These are phyloP conservation scores for Lithobates pipiens DNA, from an alignment of 2,797 vertebrate species.

Conservation along the genomic window DNA sequence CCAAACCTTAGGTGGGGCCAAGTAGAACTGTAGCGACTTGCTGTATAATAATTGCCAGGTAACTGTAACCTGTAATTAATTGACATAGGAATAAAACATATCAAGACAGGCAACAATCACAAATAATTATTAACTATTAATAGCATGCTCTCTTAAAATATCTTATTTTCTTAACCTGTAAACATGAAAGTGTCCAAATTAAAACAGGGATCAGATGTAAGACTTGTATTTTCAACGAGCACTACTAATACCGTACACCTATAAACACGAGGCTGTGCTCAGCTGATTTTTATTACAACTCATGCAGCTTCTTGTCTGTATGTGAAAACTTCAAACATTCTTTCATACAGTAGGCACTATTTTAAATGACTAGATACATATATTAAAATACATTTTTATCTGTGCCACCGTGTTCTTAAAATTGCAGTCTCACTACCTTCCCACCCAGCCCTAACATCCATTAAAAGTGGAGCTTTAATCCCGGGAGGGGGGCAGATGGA, in stretches of 20 bases:
- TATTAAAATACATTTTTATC: too few species aligned
- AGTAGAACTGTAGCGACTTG: constrained; percentile 65
- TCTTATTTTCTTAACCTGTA: constrained; percentile 39
- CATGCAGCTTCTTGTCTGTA: too few species aligned
- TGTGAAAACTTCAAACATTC: too few species aligned
- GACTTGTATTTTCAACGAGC: neutral
- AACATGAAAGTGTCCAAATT: neutral
- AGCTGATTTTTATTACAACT: too few species aligned
- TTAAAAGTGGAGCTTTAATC: too few species aligned
- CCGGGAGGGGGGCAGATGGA: too few species aligned
- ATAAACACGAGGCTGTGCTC: constrained; percentile 15
- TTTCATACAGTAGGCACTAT: too few species aligned
- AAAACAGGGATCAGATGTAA: neutral
- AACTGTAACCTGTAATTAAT: constrained; percentile 68
- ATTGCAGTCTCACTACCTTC: too few species aligned
- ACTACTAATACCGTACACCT: constrained; percentile 42
- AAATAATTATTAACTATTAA: constrained; percentile 55
- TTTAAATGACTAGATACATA: too few species aligned
- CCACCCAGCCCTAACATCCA: too few species aligned
- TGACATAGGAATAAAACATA: constrained; percentile 64
- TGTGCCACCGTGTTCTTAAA: too few species aligned
- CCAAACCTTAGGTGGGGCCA: constrained; percentile 64
- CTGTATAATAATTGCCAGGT: constrained; percentile 65
- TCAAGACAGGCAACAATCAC: constrained; percentile 65
- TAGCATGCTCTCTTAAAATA: constrained; percentile 53